Evolutionary conservation across 2,113 vertebrate species (phyloP).

Genomic region (Callipepla squamata): DNA sequence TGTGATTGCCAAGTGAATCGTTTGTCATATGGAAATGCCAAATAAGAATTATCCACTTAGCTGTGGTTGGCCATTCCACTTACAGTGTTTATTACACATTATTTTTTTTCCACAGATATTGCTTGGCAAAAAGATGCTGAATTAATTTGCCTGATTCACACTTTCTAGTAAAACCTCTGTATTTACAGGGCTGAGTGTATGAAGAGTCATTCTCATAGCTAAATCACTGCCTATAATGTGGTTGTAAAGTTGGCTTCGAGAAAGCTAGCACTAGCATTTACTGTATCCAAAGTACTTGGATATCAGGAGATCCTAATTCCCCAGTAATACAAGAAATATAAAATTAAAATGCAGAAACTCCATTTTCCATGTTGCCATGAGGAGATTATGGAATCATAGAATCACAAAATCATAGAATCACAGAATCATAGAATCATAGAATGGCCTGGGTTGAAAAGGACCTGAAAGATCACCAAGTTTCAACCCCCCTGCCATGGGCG

Average conservation of each 20-base stretch:
- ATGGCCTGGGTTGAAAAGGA: no score
- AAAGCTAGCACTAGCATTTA: neutral
- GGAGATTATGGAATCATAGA: neutral
- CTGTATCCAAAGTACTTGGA: neutral
- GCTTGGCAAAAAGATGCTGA: neutral
- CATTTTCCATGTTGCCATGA: conserved; percentile 6
- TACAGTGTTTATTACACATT: neutral
- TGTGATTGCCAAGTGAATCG: conserved; percentile 10
- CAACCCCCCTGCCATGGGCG: no score
- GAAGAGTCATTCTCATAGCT: neutral
- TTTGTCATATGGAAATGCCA: neutral
- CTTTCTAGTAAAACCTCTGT: neutral
- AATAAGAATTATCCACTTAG: conserved; percentile 7
- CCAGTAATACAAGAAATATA: conserved; percentile 5
- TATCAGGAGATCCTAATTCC: neutral
- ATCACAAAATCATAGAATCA: no score
- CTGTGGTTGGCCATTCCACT: neutral
- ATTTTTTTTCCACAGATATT: neutral
- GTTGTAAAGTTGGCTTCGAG: neutral
- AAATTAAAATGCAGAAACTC: conserved; percentile 28
- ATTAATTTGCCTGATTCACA: neutral
- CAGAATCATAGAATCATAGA: no score
- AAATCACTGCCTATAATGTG: neutral
- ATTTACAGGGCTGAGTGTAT: neutral
- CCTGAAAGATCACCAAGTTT: no score